A percentile compares a stretch with the other conserved stretches of the same genome.
Conservation (phyloP, 1,140 invertebrate species). For the Pomacea maculata region DNA sequence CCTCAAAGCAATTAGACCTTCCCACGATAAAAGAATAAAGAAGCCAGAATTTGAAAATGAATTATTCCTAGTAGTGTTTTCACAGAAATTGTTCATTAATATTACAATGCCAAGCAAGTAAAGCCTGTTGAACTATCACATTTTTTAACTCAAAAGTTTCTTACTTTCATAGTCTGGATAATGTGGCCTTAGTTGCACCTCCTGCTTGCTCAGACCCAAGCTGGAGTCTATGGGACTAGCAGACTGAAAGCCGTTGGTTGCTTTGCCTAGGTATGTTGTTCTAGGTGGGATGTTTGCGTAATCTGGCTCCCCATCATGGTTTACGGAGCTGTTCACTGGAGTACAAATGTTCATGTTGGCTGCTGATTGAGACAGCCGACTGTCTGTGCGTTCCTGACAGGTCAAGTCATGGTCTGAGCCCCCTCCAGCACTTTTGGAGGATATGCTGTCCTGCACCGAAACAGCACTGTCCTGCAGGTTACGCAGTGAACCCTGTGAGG, state of each 20-base stretch:
- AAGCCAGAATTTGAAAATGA: not conserved
- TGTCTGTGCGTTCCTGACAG: slow-evolving; percentile 38
- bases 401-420: slow-evolving; percentile 9
- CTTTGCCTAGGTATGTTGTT: slow-evolving; percentile 9
- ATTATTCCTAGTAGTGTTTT: too few species aligned
- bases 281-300: slow-evolving; percentile 58
- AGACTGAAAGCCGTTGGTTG: slow-evolving; percentile 18
- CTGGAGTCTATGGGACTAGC: slow-evolving; percentile 3
- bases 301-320: slow-evolving; percentile 54
- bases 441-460: slow-evolving; percentile 51
- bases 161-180: slow-evolving; percentile 39
- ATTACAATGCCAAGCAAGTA: too few species aligned
- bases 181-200: slow-evolving; percentile 27
- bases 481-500: slow-evolving; percentile 60
- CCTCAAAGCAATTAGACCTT: not conserved
- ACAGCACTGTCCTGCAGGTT: slow-evolving; percentile 53
- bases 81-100: too few species aligned
- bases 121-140: too few species aligned
- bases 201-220: slow-evolving; percentile 22
- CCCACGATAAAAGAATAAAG: not conserved
- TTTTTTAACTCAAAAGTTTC: not conserved
- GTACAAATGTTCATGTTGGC: not conserved
- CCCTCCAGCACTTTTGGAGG: slow-evolving; percentile 40
- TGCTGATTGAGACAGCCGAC: slow-evolving; percentile 41
- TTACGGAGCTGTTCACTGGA: slow-evolving; percentile 1